phyloP scores from a whole-genome alignment of 2,113 vertebrate species.

The Phyllostomus hastatus region DNA sequence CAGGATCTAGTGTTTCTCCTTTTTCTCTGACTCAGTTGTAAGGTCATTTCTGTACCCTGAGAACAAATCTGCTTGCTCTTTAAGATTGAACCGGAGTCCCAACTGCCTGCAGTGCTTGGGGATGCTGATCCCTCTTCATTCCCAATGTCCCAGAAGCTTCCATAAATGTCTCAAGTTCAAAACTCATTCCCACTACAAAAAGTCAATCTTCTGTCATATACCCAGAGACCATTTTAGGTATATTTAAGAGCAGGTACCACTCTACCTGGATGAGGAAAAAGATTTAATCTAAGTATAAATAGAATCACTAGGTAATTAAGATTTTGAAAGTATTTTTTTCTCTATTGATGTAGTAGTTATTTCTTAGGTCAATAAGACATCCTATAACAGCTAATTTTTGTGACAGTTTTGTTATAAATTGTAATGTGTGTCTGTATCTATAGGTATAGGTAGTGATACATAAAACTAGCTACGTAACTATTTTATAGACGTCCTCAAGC shows the following conservation, averaged over 20 bases:
- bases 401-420: neutral
- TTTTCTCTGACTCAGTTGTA: neutral
- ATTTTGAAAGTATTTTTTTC: neutral
- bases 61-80: neutral
- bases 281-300: neutral
- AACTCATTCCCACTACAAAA: neutral
- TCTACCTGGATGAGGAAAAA: neutral
- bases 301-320: neutral
- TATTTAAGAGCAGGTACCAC: neutral
- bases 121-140: neutral
- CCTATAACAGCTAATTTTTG: neutral
- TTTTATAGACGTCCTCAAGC: neutral
- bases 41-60: neutral
- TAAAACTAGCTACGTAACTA: neutral
- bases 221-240: neutral
- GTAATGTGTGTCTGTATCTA: neutral
- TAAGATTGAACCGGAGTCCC: neutral
- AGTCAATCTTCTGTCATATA: neutral
- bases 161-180: neutral
- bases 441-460: neutral
- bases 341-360: neutral
- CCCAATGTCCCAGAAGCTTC: neutral
- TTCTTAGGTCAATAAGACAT: neutral
- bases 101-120: neutral
- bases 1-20: neutral